Percentiles rank a stretch among this genome's conserved stretches.
Evolutionary conservation across 2,113 vertebrate species (phyloP).

Genomic region (Gopherus flavomarginatus): DNA sequence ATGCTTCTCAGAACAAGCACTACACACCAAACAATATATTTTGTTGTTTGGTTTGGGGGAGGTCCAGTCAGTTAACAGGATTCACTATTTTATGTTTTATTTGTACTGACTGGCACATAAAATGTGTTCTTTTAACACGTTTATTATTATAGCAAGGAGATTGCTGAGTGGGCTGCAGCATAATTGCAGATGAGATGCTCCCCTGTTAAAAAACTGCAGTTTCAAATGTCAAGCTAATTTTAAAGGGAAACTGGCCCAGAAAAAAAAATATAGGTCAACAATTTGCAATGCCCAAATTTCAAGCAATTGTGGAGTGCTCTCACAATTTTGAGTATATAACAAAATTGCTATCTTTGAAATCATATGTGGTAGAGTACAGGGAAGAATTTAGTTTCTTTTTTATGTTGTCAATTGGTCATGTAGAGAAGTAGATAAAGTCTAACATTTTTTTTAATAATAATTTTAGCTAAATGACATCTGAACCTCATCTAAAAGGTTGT

Average conservation of each 20-base stretch:
- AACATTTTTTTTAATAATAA: neutral
- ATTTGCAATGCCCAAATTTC: constrained; percentile 51
- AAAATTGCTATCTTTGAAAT: constrained; percentile 12
- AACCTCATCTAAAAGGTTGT: accelerated
- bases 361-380: constrained; percentile 1
- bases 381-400: neutral
- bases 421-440: neutral
- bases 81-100: neutral
- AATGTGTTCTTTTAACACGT: constrained; percentile 18
- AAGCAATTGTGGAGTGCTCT: constrained; percentile 25
- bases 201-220: constrained; percentile 68
- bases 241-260: constrained; percentile 48
- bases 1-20: neutral
- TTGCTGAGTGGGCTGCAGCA: constrained; percentile 44
- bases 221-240: constrained; percentile 77
- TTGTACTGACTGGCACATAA: neutral
- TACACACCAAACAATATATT: accelerated
- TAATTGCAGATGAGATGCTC: constrained; percentile 65
- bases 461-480: neutral
- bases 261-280: constrained; percentile 55
- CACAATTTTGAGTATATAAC: neutral
- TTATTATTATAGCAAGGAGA: constrained; percentile 37
- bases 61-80: neutral
- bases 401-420: neutral
- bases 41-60: neutral